Base-by-base conservation (phyloP, 1,140 invertebrate genomes). In the Heliconius himera region DNA sequence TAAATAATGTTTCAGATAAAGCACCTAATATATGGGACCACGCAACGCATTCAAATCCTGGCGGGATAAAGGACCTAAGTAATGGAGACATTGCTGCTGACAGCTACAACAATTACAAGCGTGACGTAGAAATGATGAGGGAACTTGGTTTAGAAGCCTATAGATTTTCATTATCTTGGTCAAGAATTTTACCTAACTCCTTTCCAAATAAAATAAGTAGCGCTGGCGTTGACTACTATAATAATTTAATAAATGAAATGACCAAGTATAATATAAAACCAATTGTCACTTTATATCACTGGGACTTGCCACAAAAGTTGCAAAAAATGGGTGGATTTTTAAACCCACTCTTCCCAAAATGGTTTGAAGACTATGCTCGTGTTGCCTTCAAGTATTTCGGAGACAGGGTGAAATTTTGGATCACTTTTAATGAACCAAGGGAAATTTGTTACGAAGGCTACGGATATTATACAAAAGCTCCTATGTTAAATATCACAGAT, bases 161-260 rank as follows among this genome's bases (percentile, higher is more conserved):
- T 84, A 93, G 96, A 9, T 96, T 96, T 86, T 96, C 96, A 0
- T 84, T 96, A 71, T 95, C 96, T 29, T 96, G 96, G 96, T 82
- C 96, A 0, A 89, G 96, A 79, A 92, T 96, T 29, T 16, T 66
- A 8, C 95, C 96, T 8, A 91, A 89, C 72, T 96, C 96, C 22
- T 91, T 90, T 26, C 60, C 90, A 0, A 92, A 95, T 78, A 66
- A 92, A 33, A 86, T 96, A 6, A 96, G 95, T 81, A 82, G 91
- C 81, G 86, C 82, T 16, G 95, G 95, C 20, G 70, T 95, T 2
- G 81, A 91, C 22, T 96, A 96, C 81, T 96, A 96, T 85, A 95
- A 95, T 79, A 93, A 95, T 54, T 85, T 96, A 3, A 95, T 96
- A 46, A 82, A 96, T 81, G 94, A 94, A 84, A 87, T 82, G 83